Base-by-base conservation (phyloP, 1,140 invertebrate species). In the Drosophila cardini region DNA sequence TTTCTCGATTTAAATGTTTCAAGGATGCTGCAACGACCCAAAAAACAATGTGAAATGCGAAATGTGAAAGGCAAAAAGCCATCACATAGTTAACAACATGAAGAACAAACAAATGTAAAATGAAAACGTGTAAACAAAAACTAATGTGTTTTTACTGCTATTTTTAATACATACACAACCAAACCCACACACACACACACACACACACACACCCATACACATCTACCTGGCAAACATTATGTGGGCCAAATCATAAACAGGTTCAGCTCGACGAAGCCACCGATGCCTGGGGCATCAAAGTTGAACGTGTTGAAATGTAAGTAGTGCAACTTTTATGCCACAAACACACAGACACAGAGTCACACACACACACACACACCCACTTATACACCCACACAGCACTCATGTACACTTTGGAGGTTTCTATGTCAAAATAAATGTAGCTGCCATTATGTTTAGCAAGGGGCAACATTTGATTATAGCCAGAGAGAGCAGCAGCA, bases 231-330 rank as follows among this genome's bases (percentile, higher is more conserved):
- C 68, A 78, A 69, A 76, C 52, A 26, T 72, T 43, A 78, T 79
- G 69, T 76, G 63, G 63, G 70, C 62, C 61, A 80, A 80, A 72
- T 87, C 83, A 87, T 80, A 87, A 87, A 98, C 97, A 91, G 90
- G 79, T 94, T 36, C 94, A 96, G 5, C 93, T 99, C 46, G 98
- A 98, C 92, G 97, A 98, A 91, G 97, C 97, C 11, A 99, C 98
- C 9, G 98, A 98, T 89, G 96, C 96, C 18, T 99, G 98, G 98
- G 98, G 98, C 15, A 98, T 99, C 76, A 98, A 98, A 93, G 98
- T 99, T 13, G 98, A 99, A 93, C 93, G 98, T 73, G 98, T 99
- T 45, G 98, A 98, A 94, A 97, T 99, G 97, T 98, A 93, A 96
- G 96, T 94, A 89, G 84, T 82, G 79, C 85, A 89, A 78, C 60